These are phyloP conservation scores for Eidolon dupreanum DNA, from an alignment of 2,797 vertebrate species.

Conservation along the genomic window DNA sequence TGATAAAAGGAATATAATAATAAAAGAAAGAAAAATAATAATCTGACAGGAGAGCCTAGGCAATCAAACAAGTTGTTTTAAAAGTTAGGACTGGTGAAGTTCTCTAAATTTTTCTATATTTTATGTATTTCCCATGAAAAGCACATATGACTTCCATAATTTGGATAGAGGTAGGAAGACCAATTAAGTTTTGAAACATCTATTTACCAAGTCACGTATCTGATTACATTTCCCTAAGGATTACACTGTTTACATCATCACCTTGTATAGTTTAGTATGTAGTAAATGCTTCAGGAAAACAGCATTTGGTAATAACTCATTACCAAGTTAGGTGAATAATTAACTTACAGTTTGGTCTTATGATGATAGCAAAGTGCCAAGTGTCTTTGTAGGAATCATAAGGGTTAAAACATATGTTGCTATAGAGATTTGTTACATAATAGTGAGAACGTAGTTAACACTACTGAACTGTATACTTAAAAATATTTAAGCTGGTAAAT, in stretches of 20 bases:
- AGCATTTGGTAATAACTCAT: neutral
- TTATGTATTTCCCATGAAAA: constrained; percentile 41
- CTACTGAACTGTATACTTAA: neutral
- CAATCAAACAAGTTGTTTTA: neutral
- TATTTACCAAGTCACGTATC: neutral
- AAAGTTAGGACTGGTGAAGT: neutral
- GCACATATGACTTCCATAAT: neutral
- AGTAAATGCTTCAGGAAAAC: neutral
- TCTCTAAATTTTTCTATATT: neutral
- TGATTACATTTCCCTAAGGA: neutral
- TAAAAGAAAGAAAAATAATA: constrained; percentile 27
- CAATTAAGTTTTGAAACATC: neutral
- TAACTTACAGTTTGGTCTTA: neutral
- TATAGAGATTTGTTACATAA: neutral
- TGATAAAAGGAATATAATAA: neutral
- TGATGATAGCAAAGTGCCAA: neutral
- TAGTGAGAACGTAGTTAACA: neutral
- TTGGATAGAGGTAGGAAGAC: neutral
- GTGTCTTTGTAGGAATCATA: neutral
- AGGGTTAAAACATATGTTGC: neutral
- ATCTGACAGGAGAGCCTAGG: neutral
- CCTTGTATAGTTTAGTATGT: neutral
- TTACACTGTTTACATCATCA: neutral
- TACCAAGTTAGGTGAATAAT: neutral
- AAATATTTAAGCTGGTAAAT: neutral